These are phyloP conservation scores for Sphinx pinastri DNA, from an alignment of 2,888 invertebrate genomes.

Conservation along the genomic window DNA sequence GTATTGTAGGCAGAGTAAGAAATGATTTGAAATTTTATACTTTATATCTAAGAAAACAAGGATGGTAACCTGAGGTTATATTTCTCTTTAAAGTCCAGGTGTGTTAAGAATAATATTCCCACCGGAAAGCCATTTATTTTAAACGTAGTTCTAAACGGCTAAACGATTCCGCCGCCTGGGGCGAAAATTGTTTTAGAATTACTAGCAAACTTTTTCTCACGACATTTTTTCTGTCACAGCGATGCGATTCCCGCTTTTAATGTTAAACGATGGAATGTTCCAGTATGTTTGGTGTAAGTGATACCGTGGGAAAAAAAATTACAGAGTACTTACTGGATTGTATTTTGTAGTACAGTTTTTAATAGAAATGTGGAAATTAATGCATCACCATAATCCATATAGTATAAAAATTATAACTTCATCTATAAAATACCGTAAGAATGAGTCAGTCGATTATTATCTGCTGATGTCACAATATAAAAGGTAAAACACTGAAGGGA, in stretches of 20 bases:
- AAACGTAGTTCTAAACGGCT: background rate
- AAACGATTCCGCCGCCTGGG: background rate
- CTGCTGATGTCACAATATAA: no score
- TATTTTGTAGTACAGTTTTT: background rate
- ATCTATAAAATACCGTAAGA: no score
- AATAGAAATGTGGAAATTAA: no score
- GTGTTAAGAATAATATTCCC: background rate
- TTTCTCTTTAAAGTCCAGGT: no score
- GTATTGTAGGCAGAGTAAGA: no score
- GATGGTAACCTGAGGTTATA: no score
- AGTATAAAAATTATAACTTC: background rate
- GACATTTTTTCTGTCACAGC: background rate
- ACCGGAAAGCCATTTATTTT: background rate
- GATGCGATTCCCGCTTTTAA: background rate
- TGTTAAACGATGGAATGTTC: background rate
- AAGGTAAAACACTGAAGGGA: no score
- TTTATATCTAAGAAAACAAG: no score
- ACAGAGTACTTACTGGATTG: background rate
- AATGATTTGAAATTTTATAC: no score
- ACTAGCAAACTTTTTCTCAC: background rate
- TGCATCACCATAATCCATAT: background rate
- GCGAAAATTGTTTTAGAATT: constrained; percentile 13
- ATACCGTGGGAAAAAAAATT: background rate
- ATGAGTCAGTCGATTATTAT: no score
- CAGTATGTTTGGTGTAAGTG: background rate